Conservation (phyloP, 2,113 vertebrate genomes). For the Caranx melampygus region DNA sequence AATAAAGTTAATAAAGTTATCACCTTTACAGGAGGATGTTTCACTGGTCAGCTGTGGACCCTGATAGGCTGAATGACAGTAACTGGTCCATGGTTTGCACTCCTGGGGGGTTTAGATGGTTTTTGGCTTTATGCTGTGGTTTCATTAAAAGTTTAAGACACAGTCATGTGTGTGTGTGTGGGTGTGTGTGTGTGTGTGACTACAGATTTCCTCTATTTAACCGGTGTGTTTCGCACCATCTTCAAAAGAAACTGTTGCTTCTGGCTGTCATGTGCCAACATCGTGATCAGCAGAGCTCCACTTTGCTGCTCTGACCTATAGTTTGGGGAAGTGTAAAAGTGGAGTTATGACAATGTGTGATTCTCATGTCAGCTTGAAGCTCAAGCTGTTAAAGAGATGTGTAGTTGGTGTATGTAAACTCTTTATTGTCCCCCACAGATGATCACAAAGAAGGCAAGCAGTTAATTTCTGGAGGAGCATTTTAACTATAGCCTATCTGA, state of each 20-base stretch:
- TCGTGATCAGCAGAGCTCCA: neutral
- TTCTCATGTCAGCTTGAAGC: neutral
- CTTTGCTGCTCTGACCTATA: slow-evolving; percentile 20
- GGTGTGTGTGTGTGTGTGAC: neutral
- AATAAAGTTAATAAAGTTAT: neutral
- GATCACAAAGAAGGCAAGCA: neutral
- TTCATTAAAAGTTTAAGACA: neutral
- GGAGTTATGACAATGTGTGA: slow-evolving; percentile 8
- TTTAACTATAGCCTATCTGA: neutral
- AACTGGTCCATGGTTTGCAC: neutral
- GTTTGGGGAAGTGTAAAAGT: slow-evolving; percentile 52
- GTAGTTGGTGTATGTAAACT: neutral
- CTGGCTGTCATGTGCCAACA: neutral
- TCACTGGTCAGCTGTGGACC: neutral
- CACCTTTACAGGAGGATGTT: neutral
- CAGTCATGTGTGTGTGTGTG: neutral
- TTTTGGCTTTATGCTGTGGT: neutral
- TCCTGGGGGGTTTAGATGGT: neutral
- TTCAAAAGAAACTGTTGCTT: neutral
- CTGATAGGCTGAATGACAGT: neutral
- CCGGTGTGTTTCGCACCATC: neutral
- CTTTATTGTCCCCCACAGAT: neutral
- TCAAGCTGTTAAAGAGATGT: neutral
- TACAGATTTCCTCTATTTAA: neutral
- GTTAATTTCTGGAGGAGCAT: neutral